Base-by-base conservation (phyloP, 2,113 vertebrate genomes). In the Carassius gibelio region DNA sequence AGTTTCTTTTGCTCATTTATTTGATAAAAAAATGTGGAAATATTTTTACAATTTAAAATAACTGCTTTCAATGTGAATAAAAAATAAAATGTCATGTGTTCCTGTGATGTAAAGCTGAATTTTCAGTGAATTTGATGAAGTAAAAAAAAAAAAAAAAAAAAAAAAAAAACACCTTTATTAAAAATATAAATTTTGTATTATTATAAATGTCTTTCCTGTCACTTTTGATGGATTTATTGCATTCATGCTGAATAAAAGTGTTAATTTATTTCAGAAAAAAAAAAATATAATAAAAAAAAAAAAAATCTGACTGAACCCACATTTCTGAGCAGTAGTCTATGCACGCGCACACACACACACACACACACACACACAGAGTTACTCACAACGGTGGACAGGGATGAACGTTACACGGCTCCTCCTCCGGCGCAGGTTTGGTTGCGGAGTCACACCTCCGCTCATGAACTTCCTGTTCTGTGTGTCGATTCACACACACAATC, bases 341-440 rank as follows among this genome's bases (percentile, higher is more conserved):
- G 5, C 36, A 38, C 36, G 3, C 36, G 5, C 36, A 38, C 36
- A 38, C 36, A 36, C 36, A 36, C 36, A 38, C 36, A 38, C 36
- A 38, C 36, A 38, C 36, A 38, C 36, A 38, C 36, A 36, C 36
- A 36, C 26, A 26, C 26, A 81, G 17, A n/a, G 15, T 64, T 45
- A 48, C 97, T 97, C 90, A 98, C 96, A 96, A 96, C 42, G 97
- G 94, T 6, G 97, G 96, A 52, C 97, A 98, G 0, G 95, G 92
- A 5, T 96, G 93, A 0, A 93, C 87, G 30, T 97, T 97, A 84
- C 97, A 98, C 19, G 94, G 90, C 66, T 96, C 94, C 21, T 94
- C 94, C 66, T 95, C 92, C 0, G 89, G 88, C 0, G 83, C 42
- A 1, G 95, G 96, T 87, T 91, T 96, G 45, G 94, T 75, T 0